Base-by-base conservation (phyloP, 30 jellyfish, hydroid and myxozoan genomes). In the Calvadosia cruxmelitensis region DNA sequence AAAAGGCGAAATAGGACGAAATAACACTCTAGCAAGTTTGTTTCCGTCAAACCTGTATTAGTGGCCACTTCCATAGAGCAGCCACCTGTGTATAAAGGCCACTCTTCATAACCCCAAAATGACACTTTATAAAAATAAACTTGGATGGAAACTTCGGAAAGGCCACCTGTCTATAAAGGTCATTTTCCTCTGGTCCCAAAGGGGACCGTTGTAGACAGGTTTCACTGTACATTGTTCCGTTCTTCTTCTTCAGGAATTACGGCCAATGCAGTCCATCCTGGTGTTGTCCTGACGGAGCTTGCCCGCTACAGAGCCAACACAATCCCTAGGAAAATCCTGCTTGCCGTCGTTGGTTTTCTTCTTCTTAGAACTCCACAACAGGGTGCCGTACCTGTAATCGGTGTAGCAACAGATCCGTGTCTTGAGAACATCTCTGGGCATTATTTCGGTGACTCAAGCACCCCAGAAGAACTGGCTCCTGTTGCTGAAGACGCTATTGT, bases 371-470 rank as follows among this genome's bases (percentile, higher is more conserved):
- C 82, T 23, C 83, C 94, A 53, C 33, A 30, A 2, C 81, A 78
- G 27, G 96, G 94, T n/a, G 96, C 96, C 24, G 92, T 76, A 63
- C 78, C 96, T 7, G 82, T 86, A 34, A 35, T 86, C 32, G 64
- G 78, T 69, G 42, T 79, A 53, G 96, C 94, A 2, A 79, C 94
- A 0, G 86, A 82, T 1, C 50, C 78, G 1, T 71, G 50, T 3
- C 73, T 86, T 29, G 79, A 76, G 20, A 79, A 69, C 20, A 75
- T 78, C 5, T 73, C 94, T 49, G 93, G 93, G 5, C 67, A 75
- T 52, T 86, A 78, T 34, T 86, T 78, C 70, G 96, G 96, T 15
- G 83, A 86, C 57, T 86, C 57, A 42, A 42, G 94, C 57, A 36
- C 49, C 49, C 57, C 61, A 52, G 96, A 86, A 53, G 78, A 73